A percentile compares a stretch with the other conserved stretches of the same genome.
These are phyloP conservation scores for Austrofundulus limnaeus DNA, from an alignment of 2,113 vertebrate genomes.

Conservation along the genomic window DNA sequence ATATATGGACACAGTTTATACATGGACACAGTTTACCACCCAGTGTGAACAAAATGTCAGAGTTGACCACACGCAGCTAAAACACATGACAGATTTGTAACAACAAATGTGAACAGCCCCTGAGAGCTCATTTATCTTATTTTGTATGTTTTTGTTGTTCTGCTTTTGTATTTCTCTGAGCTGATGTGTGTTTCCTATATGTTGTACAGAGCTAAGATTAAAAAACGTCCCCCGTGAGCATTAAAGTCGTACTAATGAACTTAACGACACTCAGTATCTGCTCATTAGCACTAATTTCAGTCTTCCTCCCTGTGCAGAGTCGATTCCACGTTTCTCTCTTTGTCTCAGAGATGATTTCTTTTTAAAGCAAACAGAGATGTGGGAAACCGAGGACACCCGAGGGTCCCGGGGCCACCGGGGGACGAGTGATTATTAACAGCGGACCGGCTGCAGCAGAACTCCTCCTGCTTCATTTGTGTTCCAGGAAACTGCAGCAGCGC, in stretches of 20 bases:
- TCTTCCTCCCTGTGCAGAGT: neutral
- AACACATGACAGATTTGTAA: too few relatives aligned
- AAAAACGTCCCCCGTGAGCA: neutral
- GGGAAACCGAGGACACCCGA: neutral
- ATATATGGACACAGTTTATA: too few relatives aligned
- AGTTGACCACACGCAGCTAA: too few relatives aligned
- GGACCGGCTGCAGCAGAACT: neutral
- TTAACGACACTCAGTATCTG: neutral
- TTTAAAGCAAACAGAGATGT: neutral
- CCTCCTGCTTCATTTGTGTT: conserved; percentile 14
- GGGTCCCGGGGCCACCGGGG: neutral
- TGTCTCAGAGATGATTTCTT: neutral
- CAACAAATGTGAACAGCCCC: too few relatives aligned
- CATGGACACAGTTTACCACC: too few relatives aligned
- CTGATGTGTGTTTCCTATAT: neutral
- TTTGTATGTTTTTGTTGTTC: too few relatives aligned
- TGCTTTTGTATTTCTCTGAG: too few relatives aligned
- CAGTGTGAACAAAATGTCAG: too few relatives aligned
- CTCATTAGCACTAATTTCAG: conserved; percentile 3
- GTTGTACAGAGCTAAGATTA: neutral
- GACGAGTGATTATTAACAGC: conserved; percentile 31
- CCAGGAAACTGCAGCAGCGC: neutral
- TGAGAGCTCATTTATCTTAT: too few relatives aligned
- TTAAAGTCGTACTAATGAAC: neutral
- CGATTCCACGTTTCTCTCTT: neutral